Evolutionary conservation across 1,140 invertebrate genomes (phyloP).

Genomic region (Neuroterus valhalla): DNA sequence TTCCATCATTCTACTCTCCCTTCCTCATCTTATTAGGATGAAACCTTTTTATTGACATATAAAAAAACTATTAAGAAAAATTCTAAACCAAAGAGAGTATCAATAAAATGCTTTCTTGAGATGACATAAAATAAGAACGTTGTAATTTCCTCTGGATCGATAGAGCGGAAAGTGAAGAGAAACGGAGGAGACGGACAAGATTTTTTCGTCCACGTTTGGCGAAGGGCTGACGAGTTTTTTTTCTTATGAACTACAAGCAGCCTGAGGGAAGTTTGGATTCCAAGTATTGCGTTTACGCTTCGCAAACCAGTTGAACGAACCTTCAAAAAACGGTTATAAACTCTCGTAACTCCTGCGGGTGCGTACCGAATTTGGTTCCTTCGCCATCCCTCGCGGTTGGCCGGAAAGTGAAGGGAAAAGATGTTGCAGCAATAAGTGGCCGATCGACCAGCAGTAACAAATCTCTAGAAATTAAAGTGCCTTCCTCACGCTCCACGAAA

Average conservation of each 20-base stretch:
- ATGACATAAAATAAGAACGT: conserved; percentile 4
- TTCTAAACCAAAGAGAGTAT: too few relatives aligned
- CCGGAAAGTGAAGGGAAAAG: neutral
- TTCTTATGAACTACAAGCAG: conserved; percentile 4
- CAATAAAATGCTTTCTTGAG: neutral
- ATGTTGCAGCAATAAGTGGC: neutral
- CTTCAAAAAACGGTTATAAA: conserved; percentile 30
- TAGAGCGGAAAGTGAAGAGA: conserved; percentile 21
- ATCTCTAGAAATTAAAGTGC: neutral
- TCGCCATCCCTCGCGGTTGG: neutral
- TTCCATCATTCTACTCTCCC: too few relatives aligned
- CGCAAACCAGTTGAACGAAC: conserved; percentile 9
- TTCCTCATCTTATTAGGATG: too few relatives aligned
- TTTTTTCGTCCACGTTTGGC: neutral
- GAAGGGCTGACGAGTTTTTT: conserved; percentile 29
- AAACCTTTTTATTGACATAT: too few relatives aligned
- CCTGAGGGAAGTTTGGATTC: conserved; percentile 21
- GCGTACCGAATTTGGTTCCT: conserved; percentile 18
- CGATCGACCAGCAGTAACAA: neutral
- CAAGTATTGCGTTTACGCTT: conserved; percentile 6
- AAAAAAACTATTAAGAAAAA: too few relatives aligned
- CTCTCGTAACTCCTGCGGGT: neutral
- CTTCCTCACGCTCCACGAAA: neutral
- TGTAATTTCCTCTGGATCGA: neutral
- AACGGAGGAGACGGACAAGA: conserved; percentile 4